Evolutionary conservation across 2,113 vertebrate genomes (phyloP), one percentile per base, ranked within the genome.

Genomic region (Nycticorax nycticorax): DNA sequence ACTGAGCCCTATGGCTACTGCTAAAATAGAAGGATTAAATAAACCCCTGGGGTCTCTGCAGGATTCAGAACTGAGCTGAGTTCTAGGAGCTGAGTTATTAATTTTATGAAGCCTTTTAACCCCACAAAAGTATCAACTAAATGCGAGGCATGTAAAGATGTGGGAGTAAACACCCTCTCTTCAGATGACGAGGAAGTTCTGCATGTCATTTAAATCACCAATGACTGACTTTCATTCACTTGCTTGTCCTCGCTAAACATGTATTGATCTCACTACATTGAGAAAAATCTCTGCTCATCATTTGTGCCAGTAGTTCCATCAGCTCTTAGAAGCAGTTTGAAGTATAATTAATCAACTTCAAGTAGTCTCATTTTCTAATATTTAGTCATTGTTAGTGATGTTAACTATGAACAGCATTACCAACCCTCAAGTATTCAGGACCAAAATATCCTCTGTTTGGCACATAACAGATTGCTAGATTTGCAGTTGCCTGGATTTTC

Each of bases 261-360:
- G 6, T 69, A 96, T 88, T 50, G 81, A 96, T 95, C 78, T 57
- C 50, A 35, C 13, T 30, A 41, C 74, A 60, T 2, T 92, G 94
- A 97, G 68, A 94, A 85, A 93, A 93, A 83, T 69, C 53, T 0
- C 74, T 1, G 55, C 50, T 95, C 88, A 89, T 85, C 50, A 76
- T 53, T 76, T 74, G 45, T 87, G 88, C 66, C 92, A 92, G 45
- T 43, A 78, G 24, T 80, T 83, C 62, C 67, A 80, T 39, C 53
- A 88, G 96, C 67, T 95, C 67, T 41, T 82, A 69, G 81, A 83
- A 89, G 33, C n/a, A 88, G 62, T 66, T 88, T 88, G 81, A 93
- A 92, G 63, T 39, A 72, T 14, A 88, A 90, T 89, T 57, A 62
- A 92, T 93, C 81, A 97, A 57, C 35, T 75, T 91, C 68, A 86